phyloP scores from a whole-genome alignment of 2,797 vertebrate genomes.

The Ataeniobius toweri region DNA sequence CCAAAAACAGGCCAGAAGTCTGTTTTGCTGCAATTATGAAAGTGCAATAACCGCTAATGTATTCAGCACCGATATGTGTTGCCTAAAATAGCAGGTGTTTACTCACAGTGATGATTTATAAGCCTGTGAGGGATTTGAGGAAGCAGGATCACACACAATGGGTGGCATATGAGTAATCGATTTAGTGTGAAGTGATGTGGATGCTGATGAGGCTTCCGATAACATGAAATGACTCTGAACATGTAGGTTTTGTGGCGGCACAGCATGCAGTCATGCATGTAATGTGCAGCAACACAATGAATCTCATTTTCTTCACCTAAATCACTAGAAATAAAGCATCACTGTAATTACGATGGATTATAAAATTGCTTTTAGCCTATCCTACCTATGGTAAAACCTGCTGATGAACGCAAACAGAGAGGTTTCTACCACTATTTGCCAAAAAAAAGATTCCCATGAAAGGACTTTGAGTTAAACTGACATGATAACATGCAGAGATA shows the following conservation, averaged over 20 bases:
- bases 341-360: constrained; percentile 34
- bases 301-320: constrained; percentile 30
- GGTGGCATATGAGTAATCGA: constrained; percentile 28
- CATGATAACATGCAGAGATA: constrained; percentile 68
- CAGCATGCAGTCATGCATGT: constrained; percentile 12
- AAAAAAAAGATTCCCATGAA: constrained; percentile 48
- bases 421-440: constrained; percentile 30
- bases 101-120: constrained; percentile 58
- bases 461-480: constrained; percentile 58
- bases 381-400: constrained; percentile 5
- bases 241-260: constrained; percentile 5
- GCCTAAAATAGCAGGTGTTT: constrained; percentile 63
- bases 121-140: constrained; percentile 55
- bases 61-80: constrained; percentile 17
- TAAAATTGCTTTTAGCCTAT: constrained; percentile 33
- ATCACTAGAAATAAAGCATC: constrained; percentile 24
- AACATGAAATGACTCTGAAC: constrained; percentile 7
- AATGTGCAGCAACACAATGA: constrained; percentile 16
- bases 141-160: constrained; percentile 22
- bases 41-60: constrained; percentile 16
- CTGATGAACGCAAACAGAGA: constrained; percentile 4
- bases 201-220: constrained; percentile 25
- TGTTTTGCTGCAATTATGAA: constrained; percentile 8
- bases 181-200: constrained; percentile 32
- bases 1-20: constrained; percentile 22